Base-by-base conservation (phyloP, 2,888 invertebrate genomes). In the Macrophya annulata region DNA sequence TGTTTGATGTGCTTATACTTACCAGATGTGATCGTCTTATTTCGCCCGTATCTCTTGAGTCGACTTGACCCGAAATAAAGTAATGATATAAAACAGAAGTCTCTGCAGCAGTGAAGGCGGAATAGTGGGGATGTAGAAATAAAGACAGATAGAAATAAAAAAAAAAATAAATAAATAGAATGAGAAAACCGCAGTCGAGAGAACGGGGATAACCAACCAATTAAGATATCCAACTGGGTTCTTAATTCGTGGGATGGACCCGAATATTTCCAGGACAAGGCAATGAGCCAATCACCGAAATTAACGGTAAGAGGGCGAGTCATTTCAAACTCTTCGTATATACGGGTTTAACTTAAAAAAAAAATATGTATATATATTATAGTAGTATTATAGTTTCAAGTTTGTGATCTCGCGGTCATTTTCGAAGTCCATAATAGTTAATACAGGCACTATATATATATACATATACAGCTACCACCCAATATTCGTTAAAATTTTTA, bases 221-320 rank as follows among this genome's bases (percentile, higher is more conserved):
- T 93, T 93, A 93, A 93, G 93, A 93, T 91, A 91, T 93, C 83
- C 83, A 65, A 71, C 68, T 91, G 88, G 88, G 45, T 85, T 85
- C 85, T 86, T 83, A 83, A 83, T 86, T 86, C 85, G 89, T 91
- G 92, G 92, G 93, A 86, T 74, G 91, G 87, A 87, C 92, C 92
- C 89, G 84, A 86, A 90, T 89, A 89, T 82, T 82, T 81, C 37
- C 55, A 15, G 45, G 68, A 79, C 43, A 71, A 40, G 62, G 68
- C 82, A 48, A 79, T 76, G 87, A 88, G 86, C 92, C 92, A 92
- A 93, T 92, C 90, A 88, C 85, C 85, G 88, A 88, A 90, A 90
- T 92, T 89, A 90, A 90, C 89, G 87, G 85, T 43, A 81, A 59
- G 43, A 40, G 40, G 37, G 62, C n/a, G 43, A 62, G 81, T 21